These are phyloP conservation scores for Phaedon cochleariae DNA, from an alignment of 2,888 invertebrate species.

Conservation along the genomic window DNA sequence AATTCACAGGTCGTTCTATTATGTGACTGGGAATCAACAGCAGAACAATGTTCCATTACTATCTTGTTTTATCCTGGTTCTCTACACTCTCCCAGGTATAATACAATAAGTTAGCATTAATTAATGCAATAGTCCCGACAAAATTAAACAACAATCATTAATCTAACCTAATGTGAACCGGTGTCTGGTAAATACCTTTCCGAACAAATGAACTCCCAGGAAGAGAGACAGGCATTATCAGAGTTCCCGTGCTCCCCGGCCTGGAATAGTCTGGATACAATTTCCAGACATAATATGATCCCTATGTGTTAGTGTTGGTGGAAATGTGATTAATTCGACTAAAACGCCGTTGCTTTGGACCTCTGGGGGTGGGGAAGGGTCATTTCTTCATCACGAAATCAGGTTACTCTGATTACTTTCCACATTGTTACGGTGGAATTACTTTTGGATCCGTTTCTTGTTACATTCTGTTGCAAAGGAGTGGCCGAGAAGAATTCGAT, in stretches of 20 bases:
- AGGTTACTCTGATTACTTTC: not conserved
- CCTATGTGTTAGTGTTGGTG: not conserved
- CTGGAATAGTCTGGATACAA: not conserved
- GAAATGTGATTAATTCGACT: not conserved
- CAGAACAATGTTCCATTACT: not conserved
- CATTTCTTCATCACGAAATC: not conserved
- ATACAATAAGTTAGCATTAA: not conserved
- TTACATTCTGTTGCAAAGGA: too few species aligned
- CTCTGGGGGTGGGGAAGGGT: not conserved
- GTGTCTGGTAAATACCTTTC: not conserved
- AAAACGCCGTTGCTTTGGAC: not conserved
- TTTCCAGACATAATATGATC: not conserved
- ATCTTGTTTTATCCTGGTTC: not conserved
- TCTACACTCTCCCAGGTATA: not conserved
- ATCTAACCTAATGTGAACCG: slow-evolving; percentile 2
- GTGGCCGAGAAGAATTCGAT: too few species aligned
- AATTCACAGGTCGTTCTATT: too few species aligned
- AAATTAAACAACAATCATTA: slow-evolving; percentile 1
- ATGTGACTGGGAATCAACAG: not conserved
- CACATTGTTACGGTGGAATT: too few species aligned
- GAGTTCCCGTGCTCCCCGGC: not conserved
- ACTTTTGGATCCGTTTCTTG: too few species aligned
- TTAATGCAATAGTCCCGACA: not conserved
- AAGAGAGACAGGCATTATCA: not conserved
- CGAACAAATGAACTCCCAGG: not conserved